Evolutionary conservation across 2,797 vertebrate genomes (phyloP).

Genomic region (Rhyacichthys aspro): DNA sequence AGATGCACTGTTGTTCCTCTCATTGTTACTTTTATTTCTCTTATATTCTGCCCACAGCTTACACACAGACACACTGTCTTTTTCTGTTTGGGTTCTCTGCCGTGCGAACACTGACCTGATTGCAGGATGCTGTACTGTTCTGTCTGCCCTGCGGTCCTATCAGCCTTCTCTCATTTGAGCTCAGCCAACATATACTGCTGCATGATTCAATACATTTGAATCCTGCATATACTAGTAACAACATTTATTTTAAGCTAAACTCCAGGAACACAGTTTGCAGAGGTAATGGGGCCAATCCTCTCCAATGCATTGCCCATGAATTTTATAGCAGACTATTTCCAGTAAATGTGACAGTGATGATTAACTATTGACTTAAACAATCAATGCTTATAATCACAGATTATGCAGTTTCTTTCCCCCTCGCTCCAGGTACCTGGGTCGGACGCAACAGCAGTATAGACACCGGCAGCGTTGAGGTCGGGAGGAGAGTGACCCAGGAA

Average conservation of each 20-base stretch:
- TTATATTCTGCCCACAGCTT: slow-evolving; percentile 25
- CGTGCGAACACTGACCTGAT: slow-evolving; percentile 70
- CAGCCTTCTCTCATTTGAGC: slow-evolving; percentile 34
- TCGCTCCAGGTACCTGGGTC: slow-evolving; percentile 85
- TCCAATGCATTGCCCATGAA: slow-evolving; percentile 27
- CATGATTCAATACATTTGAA: slow-evolving; percentile 10
- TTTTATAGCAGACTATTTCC: slow-evolving; percentile 43
- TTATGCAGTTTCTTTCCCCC: slow-evolving; percentile 64
- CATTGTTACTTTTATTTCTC: slow-evolving; percentile 65
- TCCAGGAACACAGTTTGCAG: slow-evolving; percentile 25
- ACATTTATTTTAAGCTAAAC: slow-evolving; percentile 24
- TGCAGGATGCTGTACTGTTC: slow-evolving; percentile 53
- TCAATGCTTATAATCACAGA: slow-evolving; percentile 59
- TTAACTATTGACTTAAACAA: slow-evolving; percentile 54
- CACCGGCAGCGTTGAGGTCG: slow-evolving; percentile 90
- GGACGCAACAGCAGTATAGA: slow-evolving; percentile 96
- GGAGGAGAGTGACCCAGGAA: slow-evolving; percentile 91
- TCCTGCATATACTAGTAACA: slow-evolving; percentile 7
- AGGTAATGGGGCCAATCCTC: slow-evolving; percentile 43
- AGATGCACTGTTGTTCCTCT: slow-evolving; percentile 70
- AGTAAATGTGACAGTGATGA: slow-evolving; percentile 40
- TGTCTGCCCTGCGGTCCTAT: slow-evolving; percentile 43
- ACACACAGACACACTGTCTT: slow-evolving; percentile 23
- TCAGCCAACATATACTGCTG: slow-evolving; percentile 31
- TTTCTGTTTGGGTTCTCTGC: slow-evolving; percentile 50